Evolutionary conservation across 2,888 invertebrate species (phyloP).

Genomic region (Miltochrista miniata): DNA sequence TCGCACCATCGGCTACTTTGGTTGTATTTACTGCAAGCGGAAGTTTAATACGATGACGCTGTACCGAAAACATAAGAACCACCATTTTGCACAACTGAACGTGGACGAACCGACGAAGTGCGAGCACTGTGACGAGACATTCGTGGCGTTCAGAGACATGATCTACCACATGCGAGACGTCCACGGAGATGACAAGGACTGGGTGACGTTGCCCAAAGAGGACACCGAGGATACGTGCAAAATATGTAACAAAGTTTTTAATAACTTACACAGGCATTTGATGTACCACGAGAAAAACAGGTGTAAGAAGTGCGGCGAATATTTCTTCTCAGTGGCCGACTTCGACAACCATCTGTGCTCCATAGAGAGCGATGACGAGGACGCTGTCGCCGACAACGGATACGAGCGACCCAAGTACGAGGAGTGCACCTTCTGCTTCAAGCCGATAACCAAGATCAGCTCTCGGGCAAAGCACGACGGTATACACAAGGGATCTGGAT

Average conservation of each 20-base stretch:
- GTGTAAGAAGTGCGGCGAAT: conserved; percentile 76
- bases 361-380: conserved; percentile 74
- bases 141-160: conserved; percentile 80
- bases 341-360: conserved; percentile 74
- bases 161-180: conserved; percentile 76
- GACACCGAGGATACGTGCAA: conserved; percentile 68
- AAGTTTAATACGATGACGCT: conserved; percentile 78
- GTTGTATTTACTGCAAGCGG: conserved; percentile 77
- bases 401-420: conserved; percentile 55
- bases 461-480: conserved; percentile 65
- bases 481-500: conserved; percentile 70
- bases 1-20: conserved; percentile 69
- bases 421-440: conserved; percentile 78
- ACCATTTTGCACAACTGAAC: conserved; percentile 68
- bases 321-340: conserved; percentile 68
- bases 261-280: conserved; percentile 71
- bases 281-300: conserved; percentile 75
- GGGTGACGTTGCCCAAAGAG: conserved; percentile 73
- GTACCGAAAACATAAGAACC: conserved; percentile 79
- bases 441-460: conserved; percentile 64
- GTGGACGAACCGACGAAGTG: conserved; percentile 74
- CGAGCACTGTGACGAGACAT: conserved; percentile 81
- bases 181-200: conserved; percentile 75
- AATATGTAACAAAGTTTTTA: conserved; percentile 73
- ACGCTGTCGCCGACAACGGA: conserved; percentile 28